These are phyloP conservation scores for Nyctereutes procyonoides DNA, from an alignment of 2,113 vertebrate genomes.

Conservation along the genomic window DNA sequence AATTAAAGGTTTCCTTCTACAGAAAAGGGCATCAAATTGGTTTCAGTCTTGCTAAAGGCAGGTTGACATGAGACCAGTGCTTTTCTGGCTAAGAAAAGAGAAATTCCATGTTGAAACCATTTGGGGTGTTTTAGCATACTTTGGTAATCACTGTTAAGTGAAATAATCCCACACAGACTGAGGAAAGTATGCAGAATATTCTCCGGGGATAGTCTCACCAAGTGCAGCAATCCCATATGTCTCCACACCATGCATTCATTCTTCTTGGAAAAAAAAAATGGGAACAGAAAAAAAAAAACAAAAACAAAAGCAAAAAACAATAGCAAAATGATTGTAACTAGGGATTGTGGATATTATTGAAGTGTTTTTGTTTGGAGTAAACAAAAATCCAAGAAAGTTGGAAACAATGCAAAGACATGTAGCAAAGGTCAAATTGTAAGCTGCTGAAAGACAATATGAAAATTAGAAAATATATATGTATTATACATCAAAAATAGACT, in stretches of 20 bases:
- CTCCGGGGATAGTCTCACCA: neutral
- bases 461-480: neutral
- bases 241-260: neutral
- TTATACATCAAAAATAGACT: neutral
- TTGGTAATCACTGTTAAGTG: neutral
- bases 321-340: neutral
- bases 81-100: neutral
- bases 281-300: neutral
- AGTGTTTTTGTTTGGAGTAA: neutral
- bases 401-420: neutral
- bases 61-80: neutral
- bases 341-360: neutral
- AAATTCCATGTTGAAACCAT: constrained; percentile 10
- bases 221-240: neutral
- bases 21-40: neutral
- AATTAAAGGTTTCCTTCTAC: neutral
- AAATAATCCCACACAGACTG: neutral
- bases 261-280: neutral
- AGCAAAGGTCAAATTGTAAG: neutral
- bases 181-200: neutral
- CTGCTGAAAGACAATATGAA: neutral
- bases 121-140: neutral
- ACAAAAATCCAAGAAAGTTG: neutral
- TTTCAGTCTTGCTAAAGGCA: constrained; percentile 5
- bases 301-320: neutral